Conservation (phyloP, 2,888 invertebrate species). For the Caenorhabditis panamensis region DNA sequence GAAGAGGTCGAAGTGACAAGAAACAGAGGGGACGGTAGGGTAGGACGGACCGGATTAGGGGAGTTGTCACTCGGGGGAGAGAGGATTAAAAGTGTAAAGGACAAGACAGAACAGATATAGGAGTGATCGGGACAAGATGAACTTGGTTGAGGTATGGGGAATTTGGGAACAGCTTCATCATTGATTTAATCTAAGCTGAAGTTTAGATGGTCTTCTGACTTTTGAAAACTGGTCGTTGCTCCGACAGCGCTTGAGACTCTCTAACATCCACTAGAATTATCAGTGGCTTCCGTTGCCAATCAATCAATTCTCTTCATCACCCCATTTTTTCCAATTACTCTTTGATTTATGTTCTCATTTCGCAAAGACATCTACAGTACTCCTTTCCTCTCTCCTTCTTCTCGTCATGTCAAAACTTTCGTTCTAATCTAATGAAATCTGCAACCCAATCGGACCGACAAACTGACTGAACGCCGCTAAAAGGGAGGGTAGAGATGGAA, state of each 20-base stretch:
- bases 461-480: neutral
- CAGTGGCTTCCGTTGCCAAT: constrained; percentile 13
- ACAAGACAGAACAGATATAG: neutral
- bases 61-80: constrained; percentile 1
- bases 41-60: constrained; percentile 22
- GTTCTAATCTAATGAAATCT: constrained; percentile 20
- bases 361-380: constrained; percentile 32
- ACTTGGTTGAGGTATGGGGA: too few species aligned
- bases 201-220: too few species aligned
- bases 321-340: constrained; percentile 14
- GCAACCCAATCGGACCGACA: constrained; percentile 11
- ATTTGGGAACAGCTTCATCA: too few species aligned
- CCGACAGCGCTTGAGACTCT: too few species aligned
- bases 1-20: too few species aligned
- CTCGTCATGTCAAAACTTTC: constrained; percentile 23
- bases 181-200: too few species aligned
- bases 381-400: too few species aligned
- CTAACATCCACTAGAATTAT: neutral
- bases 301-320: constrained; percentile 7
- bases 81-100: constrained; percentile 14
- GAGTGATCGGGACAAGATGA: neutral
- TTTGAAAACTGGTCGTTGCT: too few species aligned
- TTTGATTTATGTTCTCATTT: constrained; percentile 22
- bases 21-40: constrained; percentile 12
- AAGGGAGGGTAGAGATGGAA: too few species aligned